Base-by-base conservation (phyloP, 2,113 vertebrate species). In the Corapipo altera region DNA sequence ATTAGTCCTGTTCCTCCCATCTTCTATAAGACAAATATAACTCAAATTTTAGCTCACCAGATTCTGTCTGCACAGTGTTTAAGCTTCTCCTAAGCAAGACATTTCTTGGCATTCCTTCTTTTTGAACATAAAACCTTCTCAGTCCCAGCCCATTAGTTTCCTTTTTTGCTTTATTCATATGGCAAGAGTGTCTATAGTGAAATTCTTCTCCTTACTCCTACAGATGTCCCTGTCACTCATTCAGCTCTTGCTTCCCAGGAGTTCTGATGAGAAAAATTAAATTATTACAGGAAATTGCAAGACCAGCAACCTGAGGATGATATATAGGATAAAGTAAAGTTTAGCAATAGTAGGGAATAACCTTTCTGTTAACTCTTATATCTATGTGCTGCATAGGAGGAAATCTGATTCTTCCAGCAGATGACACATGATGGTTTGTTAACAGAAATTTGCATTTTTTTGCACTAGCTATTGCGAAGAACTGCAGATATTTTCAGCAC, bases 201-300 rank as follows among this genome's bases (percentile, higher is more conserved):
- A 82, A 61, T 80, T 74, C 30, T 77, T 84, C 65, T 95, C 12
- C 44, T 86, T 92, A 72, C 39, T 92, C 79, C 64, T 89, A 44
- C 70, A 85, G 85, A 91, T 95, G 85, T 92, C 88, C 85, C 19
- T 85, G 90, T 87, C 92, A 85, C 32, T 91, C 80, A 87, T 77
- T 92, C 61, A 88, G 71, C 35, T 65, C 70, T 86, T 57, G 26
- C 32, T 94, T 89, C 41, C 52, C 17, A 35, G 66, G 27, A 91
- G 49, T 78, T 88, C 61, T 85, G 81, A 64, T 66, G 30, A 75
- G 55, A 89, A 89, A 82, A 94, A 78, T 28, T 20, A 15, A 89
- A 74, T 93, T 75, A n/a, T 17, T 72, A 9, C 77, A 59, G 70
- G 73, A 93, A 92, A 72, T 59, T 54, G 41, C 37, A 86, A 91